Evolutionary conservation across 2,888 invertebrate species (phyloP), one percentile per base, ranked within the genome.

Genomic region (Acleris laterana): DNA sequence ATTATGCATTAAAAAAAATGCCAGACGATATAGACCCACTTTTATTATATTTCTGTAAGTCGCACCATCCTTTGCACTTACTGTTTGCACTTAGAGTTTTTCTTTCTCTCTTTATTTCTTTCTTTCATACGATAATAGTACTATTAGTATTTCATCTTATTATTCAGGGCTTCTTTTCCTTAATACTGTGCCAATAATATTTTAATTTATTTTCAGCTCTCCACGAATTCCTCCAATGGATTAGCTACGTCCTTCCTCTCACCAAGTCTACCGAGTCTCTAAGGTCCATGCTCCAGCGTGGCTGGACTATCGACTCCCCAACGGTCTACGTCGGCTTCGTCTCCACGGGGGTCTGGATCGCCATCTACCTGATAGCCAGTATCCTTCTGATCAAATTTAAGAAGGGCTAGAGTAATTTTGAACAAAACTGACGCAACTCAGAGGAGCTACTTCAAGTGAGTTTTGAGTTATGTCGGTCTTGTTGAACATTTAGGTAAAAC

Each of bases 221-320:
- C 97, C 97, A 97, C 80, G 87, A 94, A 0, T 77, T 95, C 50
- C 90, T 98, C 5, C 94, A 94, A 80, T 95, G 95, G 80, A 80
- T 97, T 51, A 96, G 97, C 73, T 95, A 94, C 74, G 89, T 96
- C 51, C 93, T 98, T 20, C 98, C 98, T 0, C 92, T 98, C 19
- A 98, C 98, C 0, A 96, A 96, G 75, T 96, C 97, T 0, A 98
- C 98, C 0, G 98, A 98, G 76, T 96, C 97, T 2, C 90, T 98
- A 71, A 93, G 98, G n/a, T 95, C 96, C 3, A 96, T 98, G 83
- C 85, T 98, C 46, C 97, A 97, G 58, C 93, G 96, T 73, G 98
- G 98, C 1, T 98, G 98, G 98, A 87, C 91, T 5, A 94, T 98
- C 7, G 78, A 89, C 0, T 91, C 95, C 52, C 94, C 96, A 0